Evolutionary conservation across 2,797 vertebrate species (phyloP).

Genomic region (Pristis pectinata): DNA sequence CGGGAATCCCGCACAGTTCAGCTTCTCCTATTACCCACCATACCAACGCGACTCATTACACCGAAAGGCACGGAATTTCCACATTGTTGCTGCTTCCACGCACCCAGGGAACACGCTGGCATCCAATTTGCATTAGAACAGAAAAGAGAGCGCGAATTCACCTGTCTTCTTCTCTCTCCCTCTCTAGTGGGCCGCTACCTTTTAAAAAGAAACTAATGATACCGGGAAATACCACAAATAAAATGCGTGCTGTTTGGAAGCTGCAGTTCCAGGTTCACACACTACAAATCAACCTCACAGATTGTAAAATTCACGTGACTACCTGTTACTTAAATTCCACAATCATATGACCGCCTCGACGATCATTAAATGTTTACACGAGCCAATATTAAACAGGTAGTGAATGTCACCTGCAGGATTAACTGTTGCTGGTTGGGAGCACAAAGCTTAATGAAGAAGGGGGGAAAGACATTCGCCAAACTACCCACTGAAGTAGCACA

Average conservation of each 20-base stretch:
- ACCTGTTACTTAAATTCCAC: conserved; percentile 15
- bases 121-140: neutral
- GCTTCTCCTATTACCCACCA: neutral
- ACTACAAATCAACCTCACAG: neutral
- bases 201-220: neutral
- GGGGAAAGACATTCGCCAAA: neutral
- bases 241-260: neutral
- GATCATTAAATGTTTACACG: conserved; percentile 3
- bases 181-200: too few species aligned
- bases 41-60: neutral
- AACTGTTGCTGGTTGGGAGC: neutral
- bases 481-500: conserved; percentile 50
- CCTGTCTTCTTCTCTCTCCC: neutral
- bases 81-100: neutral
- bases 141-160: neutral
- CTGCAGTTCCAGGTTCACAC: neutral
- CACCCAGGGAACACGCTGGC: neutral
- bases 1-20: neutral
- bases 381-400: neutral
- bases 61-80: neutral
- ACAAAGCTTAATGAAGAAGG: neutral
- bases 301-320: neutral
- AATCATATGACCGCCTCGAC: neutral
- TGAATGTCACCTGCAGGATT: neutral
- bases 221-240: neutral